A percentile compares a stretch with the other conserved stretches of the same genome.
phyloP scores from a whole-genome alignment of 2,888 invertebrate genomes.

The Drosophila emarginata region DNA sequence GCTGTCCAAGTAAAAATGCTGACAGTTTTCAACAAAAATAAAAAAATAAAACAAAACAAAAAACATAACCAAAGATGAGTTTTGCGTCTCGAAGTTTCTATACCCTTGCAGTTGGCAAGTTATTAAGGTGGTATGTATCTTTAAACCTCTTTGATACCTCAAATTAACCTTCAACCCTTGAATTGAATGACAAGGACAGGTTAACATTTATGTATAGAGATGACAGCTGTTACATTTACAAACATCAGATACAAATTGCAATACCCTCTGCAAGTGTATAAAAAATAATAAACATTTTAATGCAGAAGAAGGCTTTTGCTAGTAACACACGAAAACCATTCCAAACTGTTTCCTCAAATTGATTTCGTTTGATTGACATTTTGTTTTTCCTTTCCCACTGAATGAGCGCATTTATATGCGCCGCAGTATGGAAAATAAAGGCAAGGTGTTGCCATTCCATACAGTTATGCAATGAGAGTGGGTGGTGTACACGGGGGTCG shows the following conservation, averaged over 20 bases:
- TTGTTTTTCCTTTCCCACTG: conserved; percentile 25
- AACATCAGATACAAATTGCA: neutral
- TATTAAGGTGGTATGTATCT: too few relatives aligned
- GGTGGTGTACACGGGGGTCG: neutral
- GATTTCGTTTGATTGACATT: conserved; percentile 60
- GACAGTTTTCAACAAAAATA: conserved; percentile 50
- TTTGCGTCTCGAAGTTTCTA: neutral
- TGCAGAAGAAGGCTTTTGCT: conserved; percentile 29
- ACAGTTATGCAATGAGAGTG: conserved; percentile 11
- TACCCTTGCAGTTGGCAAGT: neutral
- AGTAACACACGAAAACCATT: conserved; percentile 1
- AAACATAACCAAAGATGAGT: neutral
- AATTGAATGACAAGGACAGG: too few relatives aligned
- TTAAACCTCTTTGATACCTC: neutral
- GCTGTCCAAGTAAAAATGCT: conserved; percentile 61
- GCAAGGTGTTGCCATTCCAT: conserved; percentile 64
- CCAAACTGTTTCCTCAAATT: conserved; percentile 59
- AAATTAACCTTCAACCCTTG: too few relatives aligned
- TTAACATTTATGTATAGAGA: too few relatives aligned
- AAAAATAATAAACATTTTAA: conserved; percentile 67
- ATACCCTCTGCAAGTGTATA: neutral
- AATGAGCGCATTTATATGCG: conserved; percentile 77
- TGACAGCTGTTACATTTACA: too few relatives aligned
- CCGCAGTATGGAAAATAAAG: conserved; percentile 61
- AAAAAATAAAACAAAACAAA: neutral